Percentiles rank a stretch among this genome's conserved stretches.
phyloP scores from a whole-genome alignment of 2,113 vertebrate species.

The Limnothrissa miodon region DNA sequence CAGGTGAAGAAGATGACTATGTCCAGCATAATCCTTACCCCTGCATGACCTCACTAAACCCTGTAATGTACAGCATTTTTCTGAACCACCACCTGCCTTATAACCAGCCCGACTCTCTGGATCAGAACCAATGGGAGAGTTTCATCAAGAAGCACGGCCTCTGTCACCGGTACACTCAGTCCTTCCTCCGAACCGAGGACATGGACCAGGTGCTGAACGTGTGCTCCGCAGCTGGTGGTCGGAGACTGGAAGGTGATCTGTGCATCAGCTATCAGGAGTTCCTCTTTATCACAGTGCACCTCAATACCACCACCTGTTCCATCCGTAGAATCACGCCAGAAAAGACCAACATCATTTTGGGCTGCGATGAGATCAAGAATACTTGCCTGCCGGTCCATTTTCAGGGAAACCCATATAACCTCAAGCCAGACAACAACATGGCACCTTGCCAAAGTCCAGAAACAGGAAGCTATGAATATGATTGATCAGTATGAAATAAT shows the following conservation, averaged over 20 bases:
- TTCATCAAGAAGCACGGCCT: conserved; percentile 1
- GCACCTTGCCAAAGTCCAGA: not conserved
- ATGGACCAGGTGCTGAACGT: conserved; percentile 6
- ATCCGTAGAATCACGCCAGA: not conserved
- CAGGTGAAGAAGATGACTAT: too few species aligned
- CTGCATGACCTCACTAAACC: not conserved
- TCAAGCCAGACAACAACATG: not conserved
- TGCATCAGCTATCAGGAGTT: conserved; percentile 28
- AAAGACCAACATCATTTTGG: conserved; percentile 25
- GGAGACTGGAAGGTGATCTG: not conserved
- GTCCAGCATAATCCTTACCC: not conserved
- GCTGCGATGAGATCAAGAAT: conserved; percentile 15
- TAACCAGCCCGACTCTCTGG: not conserved
- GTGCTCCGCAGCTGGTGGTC: conserved; percentile 25
- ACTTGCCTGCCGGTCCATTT: conserved; percentile 21
- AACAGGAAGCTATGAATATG: too few species aligned
- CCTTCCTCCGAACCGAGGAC: not conserved
- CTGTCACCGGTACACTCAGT: conserved; percentile 15
- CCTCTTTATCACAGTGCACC: not conserved
- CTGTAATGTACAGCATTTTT: not conserved
- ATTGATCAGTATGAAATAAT: too few species aligned
- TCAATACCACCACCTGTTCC: not conserved
- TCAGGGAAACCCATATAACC: not conserved
- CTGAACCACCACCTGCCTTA: conserved; percentile 4
- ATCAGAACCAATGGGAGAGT: conserved; percentile 26